Evolutionary conservation across 2,888 invertebrate genomes (phyloP).

Genomic region (Amphipyra berbera): DNA sequence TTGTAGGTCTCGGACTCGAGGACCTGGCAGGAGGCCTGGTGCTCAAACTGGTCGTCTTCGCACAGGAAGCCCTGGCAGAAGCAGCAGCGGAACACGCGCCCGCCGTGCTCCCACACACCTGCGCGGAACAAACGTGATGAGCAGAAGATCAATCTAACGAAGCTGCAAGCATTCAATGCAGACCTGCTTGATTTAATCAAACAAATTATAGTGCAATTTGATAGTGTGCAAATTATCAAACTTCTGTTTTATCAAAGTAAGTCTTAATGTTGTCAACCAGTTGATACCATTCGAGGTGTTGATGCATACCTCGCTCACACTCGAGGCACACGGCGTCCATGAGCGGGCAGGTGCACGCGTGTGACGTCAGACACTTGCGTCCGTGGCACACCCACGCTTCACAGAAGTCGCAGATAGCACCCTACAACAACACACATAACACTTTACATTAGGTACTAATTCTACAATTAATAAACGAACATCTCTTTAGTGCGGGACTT

Average conservation of each 20-base stretch:
- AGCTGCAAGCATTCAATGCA: too few relatives aligned
- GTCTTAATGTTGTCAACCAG: too few relatives aligned
- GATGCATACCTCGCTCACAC: conserved; percentile 93
- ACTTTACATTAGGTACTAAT: too few relatives aligned
- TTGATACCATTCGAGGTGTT: too few relatives aligned
- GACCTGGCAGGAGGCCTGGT: conserved; percentile 99
- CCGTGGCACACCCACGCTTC: conserved; percentile 99
- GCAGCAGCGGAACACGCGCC: conserved; percentile 96
- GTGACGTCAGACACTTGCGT: conserved; percentile 96
- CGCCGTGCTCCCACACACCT: conserved; percentile 98
- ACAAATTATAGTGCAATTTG: too few relatives aligned
- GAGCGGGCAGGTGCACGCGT: conserved; percentile 97
- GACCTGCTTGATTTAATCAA: not conserved
- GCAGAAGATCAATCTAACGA: too few relatives aligned
- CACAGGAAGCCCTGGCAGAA: conserved; percentile 97
- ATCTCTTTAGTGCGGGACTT: too few relatives aligned
- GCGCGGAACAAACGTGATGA: conserved; percentile 15
- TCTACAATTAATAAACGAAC: too few relatives aligned
- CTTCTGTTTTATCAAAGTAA: too few relatives aligned
- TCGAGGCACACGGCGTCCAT: conserved; percentile 96
- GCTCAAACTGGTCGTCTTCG: conserved; percentile 99
- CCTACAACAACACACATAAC: conserved; percentile 86
- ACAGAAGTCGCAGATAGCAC: conserved; percentile 99
- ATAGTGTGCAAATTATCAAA: too few relatives aligned
- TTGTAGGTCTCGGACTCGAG: conserved; percentile 98